Evolutionary conservation across 2,888 invertebrate genomes (phyloP).

Genomic region (Boloria selene): DNA sequence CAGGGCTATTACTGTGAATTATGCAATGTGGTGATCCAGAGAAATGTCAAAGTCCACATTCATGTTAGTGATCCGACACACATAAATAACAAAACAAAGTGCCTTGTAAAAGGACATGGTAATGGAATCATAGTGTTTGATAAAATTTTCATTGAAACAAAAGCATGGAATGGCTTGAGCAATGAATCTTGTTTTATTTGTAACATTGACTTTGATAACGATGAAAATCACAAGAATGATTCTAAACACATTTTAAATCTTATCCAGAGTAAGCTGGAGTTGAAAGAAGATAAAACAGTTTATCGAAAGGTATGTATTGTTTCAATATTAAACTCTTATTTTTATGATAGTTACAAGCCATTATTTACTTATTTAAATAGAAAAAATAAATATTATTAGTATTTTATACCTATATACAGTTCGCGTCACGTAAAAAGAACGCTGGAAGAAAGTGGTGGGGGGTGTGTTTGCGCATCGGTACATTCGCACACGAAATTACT

Average conservation of each 20-base stretch:
- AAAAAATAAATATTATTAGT: too few species aligned
- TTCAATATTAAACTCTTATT: too few species aligned
- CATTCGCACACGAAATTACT: too few species aligned
- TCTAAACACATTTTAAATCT: constrained; percentile 53
- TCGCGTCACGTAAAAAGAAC: too few species aligned
- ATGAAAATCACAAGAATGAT: constrained; percentile 48
- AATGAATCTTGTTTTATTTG: constrained; percentile 56
- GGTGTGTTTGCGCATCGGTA: too few species aligned
- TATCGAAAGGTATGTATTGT: constrained; percentile 51
- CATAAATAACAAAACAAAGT: constrained; percentile 45
- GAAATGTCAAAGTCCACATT: constrained; percentile 48
- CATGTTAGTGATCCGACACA: constrained; percentile 54
- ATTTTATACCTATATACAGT: too few species aligned
- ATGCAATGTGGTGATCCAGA: constrained; percentile 55
- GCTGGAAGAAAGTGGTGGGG: too few species aligned
- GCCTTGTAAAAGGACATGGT: constrained; percentile 43
- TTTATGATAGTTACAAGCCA: too few species aligned
- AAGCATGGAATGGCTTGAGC: constrained; percentile 58
- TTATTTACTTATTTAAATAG: too few species aligned
- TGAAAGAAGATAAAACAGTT: constrained; percentile 46
- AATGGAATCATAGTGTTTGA: constrained; percentile 48
- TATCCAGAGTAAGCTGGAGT: constrained; percentile 51
- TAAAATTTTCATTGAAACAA: constrained; percentile 49
- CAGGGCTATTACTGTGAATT: constrained; percentile 60
- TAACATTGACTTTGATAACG: constrained; percentile 51